Conservation (phyloP, 2,888 invertebrate genomes). For the Pristionchus entomophagus region DNA sequence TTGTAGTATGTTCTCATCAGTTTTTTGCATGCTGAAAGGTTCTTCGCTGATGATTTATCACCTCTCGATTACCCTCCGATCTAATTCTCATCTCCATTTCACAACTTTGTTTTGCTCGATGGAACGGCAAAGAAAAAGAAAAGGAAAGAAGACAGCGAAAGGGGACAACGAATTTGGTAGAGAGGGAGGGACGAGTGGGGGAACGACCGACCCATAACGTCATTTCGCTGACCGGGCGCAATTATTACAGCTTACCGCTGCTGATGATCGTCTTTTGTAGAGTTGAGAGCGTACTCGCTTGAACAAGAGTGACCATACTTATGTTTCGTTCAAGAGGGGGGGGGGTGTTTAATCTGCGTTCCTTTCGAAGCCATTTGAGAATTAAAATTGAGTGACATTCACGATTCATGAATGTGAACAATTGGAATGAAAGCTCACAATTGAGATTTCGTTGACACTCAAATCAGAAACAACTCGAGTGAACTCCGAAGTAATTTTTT, state of each 20-base stretch:
- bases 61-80: not conserved
- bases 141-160: not conserved
- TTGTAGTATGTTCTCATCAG: no score
- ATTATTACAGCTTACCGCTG: constrained; percentile 8
- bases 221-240: not conserved
- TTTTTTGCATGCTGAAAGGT: no score
- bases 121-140: constrained; percentile 13
- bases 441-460: not conserved
- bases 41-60: not conserved
- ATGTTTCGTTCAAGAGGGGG: no score
- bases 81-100: not conserved
- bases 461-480: not conserved
- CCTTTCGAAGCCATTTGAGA: no score
- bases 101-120: constrained; percentile 32
- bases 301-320: not conserved
- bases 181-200: not conserved
- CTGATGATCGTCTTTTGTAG: not conserved
- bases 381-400: not conserved
- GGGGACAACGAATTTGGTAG: not conserved
- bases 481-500: not conserved
- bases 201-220: constrained; percentile 27
- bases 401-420: not conserved
- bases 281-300: not conserved
- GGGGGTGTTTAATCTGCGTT: no score
- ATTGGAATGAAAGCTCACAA: not conserved